Evolutionary conservation across 2,113 vertebrate species (phyloP), one percentile per base, ranked within the genome.

Genomic region (Aphyosemion australe): DNA sequence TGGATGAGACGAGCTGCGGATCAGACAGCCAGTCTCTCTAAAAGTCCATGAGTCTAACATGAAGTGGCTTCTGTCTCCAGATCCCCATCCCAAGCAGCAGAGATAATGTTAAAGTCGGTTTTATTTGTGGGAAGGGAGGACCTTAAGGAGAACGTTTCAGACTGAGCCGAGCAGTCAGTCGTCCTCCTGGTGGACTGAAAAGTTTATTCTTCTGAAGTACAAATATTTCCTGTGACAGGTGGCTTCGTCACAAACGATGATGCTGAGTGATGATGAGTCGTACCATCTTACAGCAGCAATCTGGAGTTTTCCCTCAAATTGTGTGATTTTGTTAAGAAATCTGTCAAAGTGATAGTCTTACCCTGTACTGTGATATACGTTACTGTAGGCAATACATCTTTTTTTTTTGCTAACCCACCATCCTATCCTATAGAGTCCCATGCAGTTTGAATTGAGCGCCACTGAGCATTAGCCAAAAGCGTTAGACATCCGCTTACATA

Each of bases 71-170:
- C 7, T 19, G 10, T 43, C 26, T 34, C 6, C 34, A 32, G 45
- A 53, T 51, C 45, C 45, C 18, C 26, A 58, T 5, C 26, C 31
- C 21, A 19, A 65, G 51, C 21, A 67, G 20, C 21, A 67, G 20
- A 19, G 42, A 43, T 20, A 41, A 9, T 60, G 26, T 39, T 39
- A 15, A 18, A 5, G 5, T 21, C n/a, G 19, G 10, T 2, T 8
- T 12, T 41, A 20, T 64, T 34, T 18, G 42, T 47, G n/a, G 32
- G n/a, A 11, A 53, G 34, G 55, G 45, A 14, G 11, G 31, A 16
- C 4, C 52, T 43, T 1, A 6, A 72, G 50, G 51, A 66, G 15
- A 18, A 37, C 58, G 18, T 58, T 39, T 67, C 13, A 67, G 16
- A 43, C 20, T 26, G 41, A 54, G 32, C 8, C 34, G 11, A 8